A percentile compares a stretch with the other conserved stretches of the same genome.
phyloP scores from a whole-genome alignment of 2,797 vertebrate species.

The Microctenopoma lineatum region DNA sequence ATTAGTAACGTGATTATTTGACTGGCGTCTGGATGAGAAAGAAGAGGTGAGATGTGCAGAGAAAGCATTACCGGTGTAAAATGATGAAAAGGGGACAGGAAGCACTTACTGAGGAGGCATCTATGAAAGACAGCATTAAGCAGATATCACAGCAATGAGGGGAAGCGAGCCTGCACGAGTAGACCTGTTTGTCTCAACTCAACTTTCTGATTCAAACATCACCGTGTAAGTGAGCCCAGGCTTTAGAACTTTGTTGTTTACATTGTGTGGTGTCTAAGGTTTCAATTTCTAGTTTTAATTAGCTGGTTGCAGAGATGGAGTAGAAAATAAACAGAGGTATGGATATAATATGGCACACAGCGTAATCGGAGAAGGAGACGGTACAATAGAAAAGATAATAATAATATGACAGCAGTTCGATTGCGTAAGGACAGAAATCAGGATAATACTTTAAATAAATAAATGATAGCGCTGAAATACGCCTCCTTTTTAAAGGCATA shows the following conservation, averaged over 20 bases:
- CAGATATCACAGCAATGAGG: constrained; percentile 26
- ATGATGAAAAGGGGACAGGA: constrained; percentile 33
- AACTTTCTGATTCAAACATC: constrained; percentile 25
- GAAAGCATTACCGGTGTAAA: constrained; percentile 39
- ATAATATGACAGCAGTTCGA: not conserved
- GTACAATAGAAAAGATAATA: constrained; percentile 19
- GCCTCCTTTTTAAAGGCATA: too few relatives aligned
- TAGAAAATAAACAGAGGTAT: constrained; percentile 27
- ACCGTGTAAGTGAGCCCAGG: not conserved
- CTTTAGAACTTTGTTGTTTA: not conserved
- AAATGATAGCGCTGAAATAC: too few relatives aligned
- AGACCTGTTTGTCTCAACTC: constrained; percentile 5
- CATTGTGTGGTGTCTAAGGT: not conserved
- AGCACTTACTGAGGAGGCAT: constrained; percentile 41
- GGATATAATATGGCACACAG: not conserved
- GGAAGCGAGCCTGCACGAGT: constrained; percentile 15
- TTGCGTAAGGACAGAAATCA: not conserved
- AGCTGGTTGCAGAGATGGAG: not conserved
- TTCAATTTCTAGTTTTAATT: constrained; percentile 31
- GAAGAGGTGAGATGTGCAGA: constrained; percentile 29
- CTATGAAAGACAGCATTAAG: constrained; percentile 41
- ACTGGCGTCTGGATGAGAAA: constrained; percentile 9
- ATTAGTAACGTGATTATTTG: not conserved
- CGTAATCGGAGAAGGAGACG: constrained; percentile 34
- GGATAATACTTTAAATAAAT: not conserved